Percentiles rank a stretch among this genome's conserved stretches.
Evolutionary conservation across 2,888 invertebrate genomes (phyloP).

Genomic region (Campopleginae sp.): DNA sequence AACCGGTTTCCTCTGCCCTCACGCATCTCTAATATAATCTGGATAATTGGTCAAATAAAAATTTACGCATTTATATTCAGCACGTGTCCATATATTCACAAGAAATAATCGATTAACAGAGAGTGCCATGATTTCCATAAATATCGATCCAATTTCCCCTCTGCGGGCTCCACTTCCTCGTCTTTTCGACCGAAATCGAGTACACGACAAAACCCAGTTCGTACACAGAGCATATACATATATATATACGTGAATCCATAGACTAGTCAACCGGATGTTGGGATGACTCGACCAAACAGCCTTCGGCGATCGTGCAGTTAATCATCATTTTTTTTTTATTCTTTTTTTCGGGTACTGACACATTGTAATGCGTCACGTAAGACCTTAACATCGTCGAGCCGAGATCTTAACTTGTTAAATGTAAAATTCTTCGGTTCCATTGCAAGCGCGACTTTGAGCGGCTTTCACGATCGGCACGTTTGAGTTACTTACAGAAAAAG

Average conservation of each 20-base stretch:
- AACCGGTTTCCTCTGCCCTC: conserved; percentile 31
- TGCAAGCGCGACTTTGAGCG: conserved; percentile 14
- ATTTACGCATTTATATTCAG: not conserved
- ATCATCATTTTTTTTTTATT: conserved; percentile 30
- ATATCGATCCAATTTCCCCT: not conserved
- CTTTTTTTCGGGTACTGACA: conserved; percentile 48
- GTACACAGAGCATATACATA: not conserved
- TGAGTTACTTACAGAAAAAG: not conserved
- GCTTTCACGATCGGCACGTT: conserved; percentile 38
- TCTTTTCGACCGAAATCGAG: not conserved
- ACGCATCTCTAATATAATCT: conserved; percentile 27
- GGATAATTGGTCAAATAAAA: conserved; percentile 20
- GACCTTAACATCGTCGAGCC: conserved; percentile 17
- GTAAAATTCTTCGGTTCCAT: conserved; percentile 36
- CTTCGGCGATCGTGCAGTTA: conserved; percentile 52
- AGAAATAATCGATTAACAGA: conserved; percentile 17
- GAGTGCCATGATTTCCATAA: not conserved
- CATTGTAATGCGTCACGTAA: conserved; percentile 50
- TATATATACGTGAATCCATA: not conserved
- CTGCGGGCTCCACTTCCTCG: not conserved
- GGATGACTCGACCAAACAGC: conserved; percentile 62
- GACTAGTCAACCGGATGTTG: conserved; percentile 66
- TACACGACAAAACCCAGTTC: not conserved
- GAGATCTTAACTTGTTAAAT: conserved; percentile 46
- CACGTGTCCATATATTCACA: not conserved